Conservation (phyloP, 64 coral and sea anemone species). For the Montipora capricornis region DNA sequence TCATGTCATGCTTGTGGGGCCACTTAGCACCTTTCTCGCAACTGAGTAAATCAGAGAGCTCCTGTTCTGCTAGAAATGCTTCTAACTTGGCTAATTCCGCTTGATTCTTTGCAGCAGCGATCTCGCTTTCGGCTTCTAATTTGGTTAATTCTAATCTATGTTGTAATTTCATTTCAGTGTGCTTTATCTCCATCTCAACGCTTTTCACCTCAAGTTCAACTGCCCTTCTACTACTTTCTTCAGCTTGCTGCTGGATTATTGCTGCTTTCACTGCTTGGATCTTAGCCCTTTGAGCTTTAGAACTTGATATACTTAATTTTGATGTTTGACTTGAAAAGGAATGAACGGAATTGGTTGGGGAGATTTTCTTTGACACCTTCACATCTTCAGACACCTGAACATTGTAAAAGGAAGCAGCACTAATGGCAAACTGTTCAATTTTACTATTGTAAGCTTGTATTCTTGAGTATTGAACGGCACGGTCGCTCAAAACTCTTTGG, state of each 20-base stretch:
- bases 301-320: background rate
- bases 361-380: background rate
- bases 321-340: background rate
- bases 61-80: background rate
- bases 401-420: constrained; percentile 20
- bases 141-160: background rate
- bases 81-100: constrained; percentile 10
- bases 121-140: constrained; percentile 9
- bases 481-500: background rate
- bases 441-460: constrained; percentile 5
- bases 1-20: background rate
- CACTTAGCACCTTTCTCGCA: background rate
- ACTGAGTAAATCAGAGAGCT: background rate
- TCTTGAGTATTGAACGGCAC: background rate
- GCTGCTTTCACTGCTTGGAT: background rate
- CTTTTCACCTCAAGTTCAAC: no score
- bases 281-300: background rate
- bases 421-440: background rate
- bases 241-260: background rate
- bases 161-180: no score
- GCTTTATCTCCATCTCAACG: no score
- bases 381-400: background rate
- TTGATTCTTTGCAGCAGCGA: constrained; percentile 23
- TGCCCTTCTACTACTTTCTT: no score
- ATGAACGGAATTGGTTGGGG: background rate